A percentile compares a stretch with the other conserved stretches of the same genome.
Conservation (phyloP, 2,888 invertebrate genomes). For the Drosophila meridiana region DNA sequence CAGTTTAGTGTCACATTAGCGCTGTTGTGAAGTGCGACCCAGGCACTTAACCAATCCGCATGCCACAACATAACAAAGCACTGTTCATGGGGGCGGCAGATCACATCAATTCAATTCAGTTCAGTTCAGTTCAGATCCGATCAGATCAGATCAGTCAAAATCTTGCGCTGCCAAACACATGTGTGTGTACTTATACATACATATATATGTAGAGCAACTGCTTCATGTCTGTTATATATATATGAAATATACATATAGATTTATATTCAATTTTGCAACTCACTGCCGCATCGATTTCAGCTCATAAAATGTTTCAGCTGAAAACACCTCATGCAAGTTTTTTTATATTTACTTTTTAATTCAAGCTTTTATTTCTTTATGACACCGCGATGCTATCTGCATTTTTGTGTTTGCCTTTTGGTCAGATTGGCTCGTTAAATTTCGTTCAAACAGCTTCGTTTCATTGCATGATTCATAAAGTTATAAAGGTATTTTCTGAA, state of each 20-base stretch:
- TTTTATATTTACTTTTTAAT: constrained; percentile 37
- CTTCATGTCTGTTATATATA: neutral
- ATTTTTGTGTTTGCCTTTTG: constrained; percentile 30
- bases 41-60: constrained; percentile 28
- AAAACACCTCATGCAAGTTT: constrained; percentile 67
- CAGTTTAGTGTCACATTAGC: constrained; percentile 81
- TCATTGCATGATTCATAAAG: constrained; percentile 66
- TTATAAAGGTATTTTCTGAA: constrained; percentile 41
- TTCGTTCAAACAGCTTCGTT: constrained; percentile 41
- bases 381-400: constrained; percentile 67
- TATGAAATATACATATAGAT: constrained; percentile 3
- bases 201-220: neutral
- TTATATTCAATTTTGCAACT: constrained; percentile 30
- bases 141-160: constrained; percentile 13
- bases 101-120: constrained; percentile 26
- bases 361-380: constrained; percentile 51
- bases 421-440: constrained; percentile 56
- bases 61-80: constrained; percentile 1
- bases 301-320: constrained; percentile 71
- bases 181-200: neutral
- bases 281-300: constrained; percentile 14
- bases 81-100: constrained; percentile 45
- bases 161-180: constrained; percentile 10
- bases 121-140: constrained; percentile 9
- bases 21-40: constrained; percentile 58